Percentiles rank a stretch among this genome's conserved stretches.
These are phyloP conservation scores for roundworm (Caenorhabditis elegans) DNA, from an alignment of 1,140 invertebrate genomes.

Conservation along the genomic window WBcel235 BX284602.5:6336501-6337000, in stretches of 20 bases:
- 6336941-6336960: too few relatives aligned
- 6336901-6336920: too few relatives aligned
- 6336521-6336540: neutral
- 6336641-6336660: slow-evolving; percentile 1
- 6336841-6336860: too few relatives aligned
- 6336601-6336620: slow-evolving; percentile 13
- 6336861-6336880: too few relatives aligned
- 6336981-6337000: too few relatives aligned
- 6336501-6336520: neutral
- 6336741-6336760: slow-evolving; percentile 28
- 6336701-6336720: neutral
- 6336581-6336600: slow-evolving; percentile 10
- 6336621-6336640: neutral
- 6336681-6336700: neutral
- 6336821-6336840: neutral
- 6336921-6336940: too few relatives aligned
- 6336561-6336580: slow-evolving; percentile 8
- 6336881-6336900: too few relatives aligned
- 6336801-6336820: neutral
- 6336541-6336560: neutral
- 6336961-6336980: too few relatives aligned
- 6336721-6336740: neutral
- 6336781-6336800: slow-evolving; percentile 23
- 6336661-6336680: neutral
- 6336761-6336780: slow-evolving; percentile 26